A percentile compares a stretch with the other conserved stretches of the same genome.
Conservation (phyloP, 2,113 vertebrate species). For the Petaurus breviceps region DNA sequence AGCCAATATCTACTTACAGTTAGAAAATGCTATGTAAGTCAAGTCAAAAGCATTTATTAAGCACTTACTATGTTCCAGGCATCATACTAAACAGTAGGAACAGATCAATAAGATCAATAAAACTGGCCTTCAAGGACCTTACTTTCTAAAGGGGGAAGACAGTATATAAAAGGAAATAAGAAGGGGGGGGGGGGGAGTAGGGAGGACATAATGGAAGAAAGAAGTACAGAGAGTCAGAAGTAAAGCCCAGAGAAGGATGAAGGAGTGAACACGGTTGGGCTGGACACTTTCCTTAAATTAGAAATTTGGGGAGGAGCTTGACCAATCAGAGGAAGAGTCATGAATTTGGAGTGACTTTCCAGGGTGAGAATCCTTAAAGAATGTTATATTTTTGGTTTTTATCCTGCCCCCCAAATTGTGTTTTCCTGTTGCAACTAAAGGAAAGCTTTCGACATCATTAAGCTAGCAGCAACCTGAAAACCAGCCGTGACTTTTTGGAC, state of each 20-base stretch:
- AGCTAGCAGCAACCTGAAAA: constrained; percentile 20
- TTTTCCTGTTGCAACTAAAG: constrained; percentile 27
- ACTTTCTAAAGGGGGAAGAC: neutral
- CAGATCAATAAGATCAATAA: neutral
- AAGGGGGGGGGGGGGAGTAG: neutral
- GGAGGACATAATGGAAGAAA: neutral
- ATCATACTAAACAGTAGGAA: neutral
- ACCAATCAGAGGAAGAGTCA: neutral
- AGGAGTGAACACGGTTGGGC: neutral
- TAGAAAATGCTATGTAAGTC: neutral
- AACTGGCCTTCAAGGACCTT: neutral
- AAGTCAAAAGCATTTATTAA: neutral
- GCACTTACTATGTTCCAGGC: too few species aligned
- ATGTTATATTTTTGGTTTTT: neutral
- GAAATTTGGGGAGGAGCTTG: neutral
- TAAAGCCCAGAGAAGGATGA: neutral
- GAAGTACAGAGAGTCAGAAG: neutral
- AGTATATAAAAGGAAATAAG: neutral
- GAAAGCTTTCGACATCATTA: neutral
- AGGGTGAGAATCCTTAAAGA: neutral
- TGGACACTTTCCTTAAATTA: neutral
- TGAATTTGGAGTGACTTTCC: neutral
- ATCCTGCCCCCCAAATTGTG: constrained; percentile 3
- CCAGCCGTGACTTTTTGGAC: neutral
- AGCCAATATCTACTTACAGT: neutral